Conservation (phyloP, 2,888 invertebrate species). For the Baronia brevicornis region DNA sequence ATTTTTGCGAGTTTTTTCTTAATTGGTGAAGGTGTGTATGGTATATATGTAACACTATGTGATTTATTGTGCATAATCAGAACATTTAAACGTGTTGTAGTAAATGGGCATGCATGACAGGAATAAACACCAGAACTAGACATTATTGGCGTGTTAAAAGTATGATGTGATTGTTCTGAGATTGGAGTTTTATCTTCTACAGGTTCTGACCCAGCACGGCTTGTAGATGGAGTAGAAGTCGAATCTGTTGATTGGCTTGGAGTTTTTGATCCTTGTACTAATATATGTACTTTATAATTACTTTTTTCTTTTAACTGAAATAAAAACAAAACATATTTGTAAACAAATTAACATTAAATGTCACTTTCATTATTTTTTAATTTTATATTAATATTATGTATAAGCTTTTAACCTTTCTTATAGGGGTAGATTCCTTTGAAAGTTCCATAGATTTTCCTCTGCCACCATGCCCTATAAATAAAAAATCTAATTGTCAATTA, state of each 20-base stretch:
- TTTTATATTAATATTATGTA: background rate
- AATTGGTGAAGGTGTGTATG: conserved; percentile 60
- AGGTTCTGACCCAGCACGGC: conserved; percentile 32
- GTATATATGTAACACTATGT: conserved; percentile 74
- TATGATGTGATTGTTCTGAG: conserved; percentile 20
- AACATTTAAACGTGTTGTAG: conserved; percentile 81
- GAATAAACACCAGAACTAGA: conserved; percentile 65
- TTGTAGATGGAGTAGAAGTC: conserved; percentile 38
- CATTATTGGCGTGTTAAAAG: conserved; percentile 33
- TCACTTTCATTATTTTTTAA: background rate
- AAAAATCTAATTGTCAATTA: too few species aligned
- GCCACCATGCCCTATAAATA: conserved; percentile 35
- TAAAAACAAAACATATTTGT: conserved; percentile 16
- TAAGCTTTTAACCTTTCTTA: conserved; percentile 36
- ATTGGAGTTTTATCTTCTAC: conserved; percentile 25
- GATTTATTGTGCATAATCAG: conserved; percentile 83
- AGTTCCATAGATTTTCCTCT: conserved; percentile 33
- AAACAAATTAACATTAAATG: background rate
- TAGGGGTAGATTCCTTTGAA: conserved; percentile 33
- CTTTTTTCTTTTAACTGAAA: conserved; percentile 59
- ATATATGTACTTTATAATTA: conserved; percentile 79
- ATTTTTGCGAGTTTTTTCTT: conserved; percentile 45
- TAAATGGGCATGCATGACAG: conserved; percentile 79
- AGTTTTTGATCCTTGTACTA: conserved; percentile 73
- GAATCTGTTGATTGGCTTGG: conserved; percentile 31